Evolutionary conservation across 2,797 vertebrate species (phyloP).

Genomic region (Orientallactaga sibirica): DNA sequence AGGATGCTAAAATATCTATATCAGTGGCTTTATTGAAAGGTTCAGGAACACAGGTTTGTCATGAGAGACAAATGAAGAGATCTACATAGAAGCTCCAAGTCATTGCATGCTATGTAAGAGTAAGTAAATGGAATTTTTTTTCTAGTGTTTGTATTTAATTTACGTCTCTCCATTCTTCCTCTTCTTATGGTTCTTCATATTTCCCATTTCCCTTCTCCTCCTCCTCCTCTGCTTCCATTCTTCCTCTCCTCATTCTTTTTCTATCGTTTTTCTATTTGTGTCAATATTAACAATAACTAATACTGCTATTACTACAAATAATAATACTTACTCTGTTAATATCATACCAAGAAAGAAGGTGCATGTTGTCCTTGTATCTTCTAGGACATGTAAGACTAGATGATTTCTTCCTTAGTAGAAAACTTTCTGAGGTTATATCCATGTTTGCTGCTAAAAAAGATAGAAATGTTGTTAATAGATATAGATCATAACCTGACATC

Average conservation of each 20-base stretch:
- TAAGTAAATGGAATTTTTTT: not conserved
- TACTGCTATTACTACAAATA: not conserved
- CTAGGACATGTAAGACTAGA: not conserved
- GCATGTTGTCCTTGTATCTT: not conserved
- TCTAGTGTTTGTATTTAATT: not conserved
- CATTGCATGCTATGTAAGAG: not conserved
- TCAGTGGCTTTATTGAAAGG: not conserved
- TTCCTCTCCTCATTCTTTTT: not conserved
- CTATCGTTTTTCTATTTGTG: not conserved
- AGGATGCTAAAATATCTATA: not conserved
- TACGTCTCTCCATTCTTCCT: not conserved
- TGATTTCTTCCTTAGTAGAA: not conserved
- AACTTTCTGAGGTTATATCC: not conserved
- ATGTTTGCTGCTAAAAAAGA: not conserved
- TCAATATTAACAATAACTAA: not conserved
- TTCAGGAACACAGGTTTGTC: not conserved
- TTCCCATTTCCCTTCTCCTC: not conserved
- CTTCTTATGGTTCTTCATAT: not conserved
- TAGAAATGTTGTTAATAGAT: not conserved
- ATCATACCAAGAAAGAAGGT: not conserved
- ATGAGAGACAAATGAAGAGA: not conserved
- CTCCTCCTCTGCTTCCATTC: not conserved
- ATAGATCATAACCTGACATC: not conserved
- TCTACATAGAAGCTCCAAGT: not conserved
- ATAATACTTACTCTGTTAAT: not conserved